Evolutionary conservation across 2,888 invertebrate species (phyloP).

Genomic region (Fragum sueziense): DNA sequence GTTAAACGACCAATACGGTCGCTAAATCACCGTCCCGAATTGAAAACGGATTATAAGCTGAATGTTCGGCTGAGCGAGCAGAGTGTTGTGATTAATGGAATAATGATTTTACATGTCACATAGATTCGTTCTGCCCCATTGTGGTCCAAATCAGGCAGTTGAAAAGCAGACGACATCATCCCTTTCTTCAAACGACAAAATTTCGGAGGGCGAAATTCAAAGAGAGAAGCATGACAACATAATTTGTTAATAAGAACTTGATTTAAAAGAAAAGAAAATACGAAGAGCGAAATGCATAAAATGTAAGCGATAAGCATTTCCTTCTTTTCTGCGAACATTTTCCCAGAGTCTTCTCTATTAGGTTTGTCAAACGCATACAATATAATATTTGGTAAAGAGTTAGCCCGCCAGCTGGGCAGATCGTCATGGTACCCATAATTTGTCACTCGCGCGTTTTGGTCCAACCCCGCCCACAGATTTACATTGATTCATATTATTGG

Average conservation of each 20-base stretch:
- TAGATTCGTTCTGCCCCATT: slow-evolving; percentile 60
- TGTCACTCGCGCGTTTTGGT: slow-evolving; percentile 28
- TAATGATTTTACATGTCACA: slow-evolving; percentile 61
- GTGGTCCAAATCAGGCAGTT: slow-evolving; percentile 46
- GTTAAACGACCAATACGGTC: slow-evolving; percentile 56
- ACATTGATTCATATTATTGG: not conserved
- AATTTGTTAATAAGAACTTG: too few relatives aligned
- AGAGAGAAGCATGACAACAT: too few relatives aligned
- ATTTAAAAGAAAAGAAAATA: too few relatives aligned
- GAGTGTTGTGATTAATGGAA: slow-evolving; percentile 61
- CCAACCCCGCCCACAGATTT: not conserved
- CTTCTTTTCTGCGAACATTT: too few relatives aligned
- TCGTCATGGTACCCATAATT: slow-evolving; percentile 53
- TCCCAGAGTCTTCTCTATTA: too few relatives aligned
- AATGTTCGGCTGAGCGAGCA: slow-evolving; percentile 49
- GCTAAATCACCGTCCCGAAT: slow-evolving; percentile 47
- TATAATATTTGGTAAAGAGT: too few relatives aligned
- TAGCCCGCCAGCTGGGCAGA: slow-evolving; percentile 57
- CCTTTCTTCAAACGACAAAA: too few relatives aligned
- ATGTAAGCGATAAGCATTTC: too few relatives aligned
- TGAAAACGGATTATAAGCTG: slow-evolving; percentile 59
- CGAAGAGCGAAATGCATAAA: too few relatives aligned
- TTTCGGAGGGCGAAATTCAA: too few relatives aligned
- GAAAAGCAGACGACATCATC: slow-evolving; percentile 59
- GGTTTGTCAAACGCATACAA: too few relatives aligned